phyloP scores from a whole-genome alignment of 2,797 vertebrate genomes.

The Sebastes itinus region DNA sequence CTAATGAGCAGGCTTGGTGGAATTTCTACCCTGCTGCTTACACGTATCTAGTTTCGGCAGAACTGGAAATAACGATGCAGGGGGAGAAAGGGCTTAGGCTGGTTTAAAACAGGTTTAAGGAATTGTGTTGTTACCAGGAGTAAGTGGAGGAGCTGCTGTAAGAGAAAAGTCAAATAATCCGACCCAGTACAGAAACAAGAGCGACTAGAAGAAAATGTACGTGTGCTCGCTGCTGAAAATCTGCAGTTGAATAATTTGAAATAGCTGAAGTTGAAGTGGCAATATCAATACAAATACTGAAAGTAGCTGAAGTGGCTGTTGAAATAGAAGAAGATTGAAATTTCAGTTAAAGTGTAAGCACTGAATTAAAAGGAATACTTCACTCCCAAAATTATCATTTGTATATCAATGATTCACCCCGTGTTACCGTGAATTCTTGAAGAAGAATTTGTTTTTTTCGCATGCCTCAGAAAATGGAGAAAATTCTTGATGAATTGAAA shows the following conservation, averaged over 20 bases:
- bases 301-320: background rate
- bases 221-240: background rate
- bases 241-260: background rate
- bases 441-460: fast-evolving
- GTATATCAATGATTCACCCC: too few relatives aligned
- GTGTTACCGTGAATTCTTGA: too few relatives aligned
- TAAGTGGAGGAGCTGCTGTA: slow-evolving; percentile 55
- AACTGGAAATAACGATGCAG: slow-evolving; percentile 29
- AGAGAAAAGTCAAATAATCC: slow-evolving; percentile 58
- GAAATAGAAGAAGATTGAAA: background rate
- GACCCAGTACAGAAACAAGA: slow-evolving; percentile 12
- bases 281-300: background rate
- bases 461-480: too few relatives aligned
- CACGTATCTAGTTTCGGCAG: slow-evolving; percentile 44
- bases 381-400: background rate
- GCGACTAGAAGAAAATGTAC: background rate
- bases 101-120: slow-evolving; percentile 40
- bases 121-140: slow-evolving; percentile 39
- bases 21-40: slow-evolving; percentile 52
- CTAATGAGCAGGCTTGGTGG: slow-evolving; percentile 57
- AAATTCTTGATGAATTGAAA: too few relatives aligned
- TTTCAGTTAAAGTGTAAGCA: background rate
- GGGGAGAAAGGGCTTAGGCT: slow-evolving; percentile 19
- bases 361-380: background rate
- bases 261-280: background rate